Percentiles rank a stretch among this genome's conserved stretches.
Conservation (phyloP, 2,113 vertebrate species). For the Riparia riparia region DNA sequence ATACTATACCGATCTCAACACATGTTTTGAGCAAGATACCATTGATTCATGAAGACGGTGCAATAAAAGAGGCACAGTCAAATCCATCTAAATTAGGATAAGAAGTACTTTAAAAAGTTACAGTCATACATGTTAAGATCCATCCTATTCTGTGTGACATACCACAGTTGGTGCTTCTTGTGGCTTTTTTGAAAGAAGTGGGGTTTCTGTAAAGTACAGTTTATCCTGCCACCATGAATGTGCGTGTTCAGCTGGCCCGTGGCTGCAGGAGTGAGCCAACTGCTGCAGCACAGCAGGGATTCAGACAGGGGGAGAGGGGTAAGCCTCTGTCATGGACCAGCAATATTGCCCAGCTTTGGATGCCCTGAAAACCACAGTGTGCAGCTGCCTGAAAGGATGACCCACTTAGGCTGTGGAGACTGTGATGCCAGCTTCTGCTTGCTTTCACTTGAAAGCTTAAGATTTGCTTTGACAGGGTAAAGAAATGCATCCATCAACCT, state of each 20-base stretch:
- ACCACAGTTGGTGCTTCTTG: background rate
- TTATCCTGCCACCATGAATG: background rate
- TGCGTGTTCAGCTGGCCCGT: background rate
- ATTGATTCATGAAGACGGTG: background rate
- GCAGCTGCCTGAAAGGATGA: background rate
- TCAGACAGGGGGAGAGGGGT: background rate
- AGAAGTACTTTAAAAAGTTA: background rate
- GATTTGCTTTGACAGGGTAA: background rate
- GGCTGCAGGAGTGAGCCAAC: background rate
- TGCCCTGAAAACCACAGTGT: background rate
- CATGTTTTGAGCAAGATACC: background rate
- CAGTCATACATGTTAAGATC: background rate
- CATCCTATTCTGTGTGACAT: background rate
- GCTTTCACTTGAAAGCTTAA: background rate
- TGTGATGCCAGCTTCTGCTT: background rate
- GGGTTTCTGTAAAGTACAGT: rapidly evolving
- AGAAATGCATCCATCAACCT: background rate
- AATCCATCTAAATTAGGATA: background rate
- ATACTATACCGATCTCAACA: background rate
- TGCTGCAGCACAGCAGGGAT: background rate
- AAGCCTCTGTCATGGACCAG: background rate
- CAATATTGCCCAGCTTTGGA: background rate
- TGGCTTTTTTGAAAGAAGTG: rapidly evolving
- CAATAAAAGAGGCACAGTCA: background rate
- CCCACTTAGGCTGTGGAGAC: background rate